Conservation (phyloP, 2,113 vertebrate genomes). For the Steatornis caripensis region DNA sequence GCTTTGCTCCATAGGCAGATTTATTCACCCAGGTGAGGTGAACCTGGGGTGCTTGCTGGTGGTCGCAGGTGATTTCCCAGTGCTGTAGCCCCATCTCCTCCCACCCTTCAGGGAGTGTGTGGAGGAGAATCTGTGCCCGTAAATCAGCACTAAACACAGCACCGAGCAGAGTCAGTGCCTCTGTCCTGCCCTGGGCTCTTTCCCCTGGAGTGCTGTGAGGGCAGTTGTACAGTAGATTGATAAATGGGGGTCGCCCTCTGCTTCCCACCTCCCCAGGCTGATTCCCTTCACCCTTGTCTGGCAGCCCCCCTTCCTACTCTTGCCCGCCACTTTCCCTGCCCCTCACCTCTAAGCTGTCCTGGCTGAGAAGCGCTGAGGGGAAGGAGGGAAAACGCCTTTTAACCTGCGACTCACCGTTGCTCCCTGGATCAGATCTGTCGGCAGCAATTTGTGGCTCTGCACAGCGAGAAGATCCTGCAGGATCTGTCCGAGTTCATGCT, state of each 20-base stretch:
- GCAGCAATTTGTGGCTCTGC: constrained; percentile 90
- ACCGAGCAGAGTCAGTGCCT: not conserved
- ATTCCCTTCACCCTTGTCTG: not conserved
- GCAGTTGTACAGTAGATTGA: not conserved
- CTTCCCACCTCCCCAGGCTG: not conserved
- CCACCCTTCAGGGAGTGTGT: not conserved
- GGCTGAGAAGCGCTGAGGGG: not conserved
- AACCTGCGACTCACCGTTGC: not conserved
- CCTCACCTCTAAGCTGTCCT: not conserved
- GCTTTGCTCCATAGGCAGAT: not conserved
- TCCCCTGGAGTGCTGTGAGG: not conserved
- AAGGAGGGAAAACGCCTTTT: not conserved
- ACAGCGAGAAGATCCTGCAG: constrained; percentile 89
- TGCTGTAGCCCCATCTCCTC: not conserved
- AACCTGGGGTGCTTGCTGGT: not conserved
- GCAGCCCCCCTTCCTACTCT: not conserved
- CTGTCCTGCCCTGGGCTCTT: not conserved
- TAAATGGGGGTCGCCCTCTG: not conserved
- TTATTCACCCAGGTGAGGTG: not conserved
- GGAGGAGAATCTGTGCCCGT: not conserved
- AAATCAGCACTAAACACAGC: not conserved
- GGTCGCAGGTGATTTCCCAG: not conserved
- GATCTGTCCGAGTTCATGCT: constrained; percentile 87
- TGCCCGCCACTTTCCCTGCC: not conserved
- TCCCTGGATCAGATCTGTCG: constrained; percentile 82